Percentiles rank a stretch among this genome's conserved stretches.
phyloP scores from a whole-genome alignment of 1,140 invertebrate species.

The Drosophila aff. region DNA sequence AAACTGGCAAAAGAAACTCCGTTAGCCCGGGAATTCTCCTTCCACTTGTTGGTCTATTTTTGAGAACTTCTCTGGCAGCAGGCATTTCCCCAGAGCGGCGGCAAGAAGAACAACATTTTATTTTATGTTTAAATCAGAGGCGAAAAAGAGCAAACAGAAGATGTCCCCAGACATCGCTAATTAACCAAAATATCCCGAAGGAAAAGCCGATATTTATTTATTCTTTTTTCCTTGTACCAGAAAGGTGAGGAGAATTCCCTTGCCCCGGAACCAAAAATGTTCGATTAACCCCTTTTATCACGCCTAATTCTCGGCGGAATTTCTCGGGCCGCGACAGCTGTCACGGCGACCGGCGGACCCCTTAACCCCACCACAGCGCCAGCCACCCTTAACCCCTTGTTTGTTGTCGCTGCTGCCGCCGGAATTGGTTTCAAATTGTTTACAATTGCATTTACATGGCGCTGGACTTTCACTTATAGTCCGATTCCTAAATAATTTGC shows the following conservation, averaged over 20 bases:
- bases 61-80: constrained; percentile 40
- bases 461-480: constrained; percentile 33
- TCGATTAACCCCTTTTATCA: constrained; percentile 83
- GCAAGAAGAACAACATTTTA: constrained; percentile 12
- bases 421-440: constrained; percentile 68
- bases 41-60: constrained; percentile 49
- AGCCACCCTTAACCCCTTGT: constrained; percentile 20
- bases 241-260: constrained; percentile 47
- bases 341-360: constrained; percentile 25
- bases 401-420: constrained; percentile 29
- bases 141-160: constrained; percentile 51
- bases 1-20: constrained; percentile 9
- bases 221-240: constrained; percentile 10
- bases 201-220: constrained; percentile 25
- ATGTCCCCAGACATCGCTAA: constrained; percentile 71
- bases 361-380: background rate
- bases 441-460: constrained; percentile 71
- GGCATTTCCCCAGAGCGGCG: constrained; percentile 57
- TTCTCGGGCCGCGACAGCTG: constrained; percentile 54
- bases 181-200: constrained; percentile 68
- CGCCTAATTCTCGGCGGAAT: constrained; percentile 71
- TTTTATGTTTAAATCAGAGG: constrained; percentile 62
- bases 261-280: constrained; percentile 18
- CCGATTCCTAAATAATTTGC: constrained; percentile 58
- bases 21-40: background rate